Evolutionary conservation across 2,888 invertebrate genomes (phyloP), one percentile per base, ranked within the genome.

Genomic region (Tenthredo mesomela): DNA sequence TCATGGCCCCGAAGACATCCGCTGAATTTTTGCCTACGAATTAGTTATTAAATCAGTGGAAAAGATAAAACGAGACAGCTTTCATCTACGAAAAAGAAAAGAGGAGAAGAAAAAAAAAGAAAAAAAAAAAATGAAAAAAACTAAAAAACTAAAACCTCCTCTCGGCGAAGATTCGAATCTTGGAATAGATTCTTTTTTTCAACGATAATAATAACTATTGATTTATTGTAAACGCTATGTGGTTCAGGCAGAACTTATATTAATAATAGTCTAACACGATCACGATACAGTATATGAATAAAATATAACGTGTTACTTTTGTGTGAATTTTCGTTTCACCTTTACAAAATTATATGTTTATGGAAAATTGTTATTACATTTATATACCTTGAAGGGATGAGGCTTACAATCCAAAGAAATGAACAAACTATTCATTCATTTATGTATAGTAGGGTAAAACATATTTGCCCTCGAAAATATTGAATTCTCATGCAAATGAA

Each of bases 401-500:
- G 37, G n/a, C n/a, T 37, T 37, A 18, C 15, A 70, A 29, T 12
- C 61, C 70, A n/a, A 37, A 70, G n/a, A 37, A 70, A 70, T 70
- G 70, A 70, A 33, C 15, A 70, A 70, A 37, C 33, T 29, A 70
- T 70, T 37, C 70, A 70, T 70, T 37, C 70, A 70, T 70, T 6
- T n/a, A 37, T 29, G 70, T 29, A 54, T 61, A 61, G 25, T 70
- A 70, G 29, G 37, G n/a, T 70, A 15, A 3, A 15, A 33, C n/a
- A 70, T 70, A 70, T 37, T 33, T 70, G 9, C n/a, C 29, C 37
- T 70, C 70, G 37, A n/a, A 37, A 70, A 37, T 37, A 37, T 70
- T 37, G 33, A 33, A 33, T 70, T 37, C 37, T 18, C 37, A 70
- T 70, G 70, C 70, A 70, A 70, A 70, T 70, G 18, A 70, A 70